These are phyloP conservation scores for Torymus texanus DNA, from an alignment of 2,888 invertebrate species.

Conservation along the genomic window DNA sequence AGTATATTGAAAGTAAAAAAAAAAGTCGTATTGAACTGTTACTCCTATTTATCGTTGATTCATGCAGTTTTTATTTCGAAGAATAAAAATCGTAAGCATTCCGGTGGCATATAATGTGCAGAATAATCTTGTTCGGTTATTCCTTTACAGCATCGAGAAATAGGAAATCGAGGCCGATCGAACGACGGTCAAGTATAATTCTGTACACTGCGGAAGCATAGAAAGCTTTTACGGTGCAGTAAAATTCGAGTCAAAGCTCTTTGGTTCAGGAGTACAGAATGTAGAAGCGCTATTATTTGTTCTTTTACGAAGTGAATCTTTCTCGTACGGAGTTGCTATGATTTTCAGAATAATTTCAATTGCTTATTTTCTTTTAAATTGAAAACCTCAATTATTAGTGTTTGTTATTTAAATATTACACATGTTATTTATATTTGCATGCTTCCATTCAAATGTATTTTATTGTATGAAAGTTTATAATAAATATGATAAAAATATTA, in stretches of 20 bases:
- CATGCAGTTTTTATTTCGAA: constrained; percentile 6
- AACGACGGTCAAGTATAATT: constrained; percentile 40
- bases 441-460: too few relatives aligned
- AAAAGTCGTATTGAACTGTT: background rate
- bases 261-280: constrained; percentile 15
- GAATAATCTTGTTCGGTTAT: constrained; percentile 38
- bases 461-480: too few relatives aligned
- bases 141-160: constrained; percentile 31
- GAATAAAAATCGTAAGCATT: constrained; percentile 25
- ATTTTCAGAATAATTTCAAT: background rate
- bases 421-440: too few relatives aligned
- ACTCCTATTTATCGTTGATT: constrained; percentile 12
- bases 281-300: constrained; percentile 16
- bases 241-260: constrained; percentile 38
- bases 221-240: constrained; percentile 44
- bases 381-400: too few relatives aligned
- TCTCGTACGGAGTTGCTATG: background rate
- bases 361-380: background rate
- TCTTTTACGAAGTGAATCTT: constrained; percentile 26
- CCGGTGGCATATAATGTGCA: constrained; percentile 24
- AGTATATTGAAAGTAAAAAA: background rate
- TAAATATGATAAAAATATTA: too few relatives aligned
- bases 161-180: constrained; percentile 39
- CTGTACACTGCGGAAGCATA: constrained; percentile 31
- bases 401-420: too few relatives aligned